A percentile compares a stretch with the other conserved stretches of the same genome.
phyloP scores from a whole-genome alignment of 2,113 vertebrate species.

The Barnardius zonarius region DNA sequence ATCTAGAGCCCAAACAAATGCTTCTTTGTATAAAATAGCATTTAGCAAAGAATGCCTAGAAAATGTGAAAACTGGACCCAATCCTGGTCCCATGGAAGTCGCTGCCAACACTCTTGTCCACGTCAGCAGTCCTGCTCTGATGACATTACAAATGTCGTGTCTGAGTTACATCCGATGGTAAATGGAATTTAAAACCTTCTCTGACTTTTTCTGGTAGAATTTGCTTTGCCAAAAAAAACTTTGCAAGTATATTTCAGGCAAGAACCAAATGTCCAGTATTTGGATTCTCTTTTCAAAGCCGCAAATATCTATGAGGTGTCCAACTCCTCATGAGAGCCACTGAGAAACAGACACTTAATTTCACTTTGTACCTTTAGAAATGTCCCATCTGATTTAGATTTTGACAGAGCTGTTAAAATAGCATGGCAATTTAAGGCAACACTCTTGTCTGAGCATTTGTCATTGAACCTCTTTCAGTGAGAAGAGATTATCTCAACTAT shows the following conservation, averaged over 20 bases:
- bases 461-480: not conserved
- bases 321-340: not conserved
- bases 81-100: not conserved
- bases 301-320: not conserved
- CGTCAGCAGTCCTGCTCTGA: constrained; percentile 11
- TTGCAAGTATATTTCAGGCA: not conserved
- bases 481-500: not conserved
- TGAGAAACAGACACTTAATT: not conserved
- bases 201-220: constrained; percentile 13
- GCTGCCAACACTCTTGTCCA: not conserved
- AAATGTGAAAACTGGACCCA: constrained; percentile 33
- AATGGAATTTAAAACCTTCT: constrained; percentile 31
- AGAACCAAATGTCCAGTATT: not conserved
- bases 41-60: constrained; percentile 27
- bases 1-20: constrained; percentile 61
- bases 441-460: not conserved
- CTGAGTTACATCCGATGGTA: constrained; percentile 14
- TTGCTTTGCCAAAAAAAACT: constrained; percentile 26
- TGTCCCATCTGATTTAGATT: not conserved
- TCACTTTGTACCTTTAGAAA: not conserved
- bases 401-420: not conserved
- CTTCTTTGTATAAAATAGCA: constrained; percentile 13
- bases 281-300: constrained; percentile 11
- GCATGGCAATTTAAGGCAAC: not conserved
- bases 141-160: constrained; percentile 35